Percentiles rank a stretch among this genome's conserved stretches.
These are phyloP conservation scores for Physeter macrocephalus DNA, from an alignment of 2,113 vertebrate species.

Conservation along the genomic window DNA sequence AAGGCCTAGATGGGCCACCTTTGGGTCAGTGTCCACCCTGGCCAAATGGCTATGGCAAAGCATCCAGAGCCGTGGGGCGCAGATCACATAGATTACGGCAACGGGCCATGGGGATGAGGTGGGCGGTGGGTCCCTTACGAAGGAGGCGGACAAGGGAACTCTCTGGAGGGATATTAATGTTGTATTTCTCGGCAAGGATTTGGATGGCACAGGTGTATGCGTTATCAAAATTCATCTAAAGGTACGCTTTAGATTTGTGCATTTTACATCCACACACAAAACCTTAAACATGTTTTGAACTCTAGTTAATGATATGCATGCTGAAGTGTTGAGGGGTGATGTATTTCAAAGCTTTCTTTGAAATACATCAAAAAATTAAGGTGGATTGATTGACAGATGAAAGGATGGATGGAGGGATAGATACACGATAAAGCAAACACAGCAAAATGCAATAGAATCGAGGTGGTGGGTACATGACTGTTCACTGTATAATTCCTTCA, in stretches of 20 bases:
- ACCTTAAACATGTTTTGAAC: background rate
- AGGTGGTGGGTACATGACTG: background rate
- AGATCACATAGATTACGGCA: background rate
- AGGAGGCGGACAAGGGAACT: background rate
- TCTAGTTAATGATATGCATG: background rate
- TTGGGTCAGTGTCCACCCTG: background rate
- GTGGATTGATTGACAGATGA: background rate
- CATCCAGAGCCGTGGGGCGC: background rate
- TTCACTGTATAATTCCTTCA: background rate
- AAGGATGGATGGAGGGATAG: background rate
- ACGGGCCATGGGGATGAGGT: rapidly evolving
- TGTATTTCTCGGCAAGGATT: background rate
- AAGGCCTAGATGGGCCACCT: background rate
- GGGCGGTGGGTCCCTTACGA: background rate
- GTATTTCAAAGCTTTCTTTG: background rate
- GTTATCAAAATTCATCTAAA: background rate
- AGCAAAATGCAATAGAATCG: background rate
- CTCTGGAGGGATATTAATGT: background rate
- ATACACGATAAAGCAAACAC: background rate
- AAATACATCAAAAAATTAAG: background rate
- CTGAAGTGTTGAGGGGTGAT: background rate
- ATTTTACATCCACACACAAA: background rate
- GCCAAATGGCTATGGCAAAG: background rate
- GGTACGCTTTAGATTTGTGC: background rate
- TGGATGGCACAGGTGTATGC: background rate